Evolutionary conservation across 2,888 invertebrate species (phyloP).

Genomic region (Trissolcus japonicus): DNA sequence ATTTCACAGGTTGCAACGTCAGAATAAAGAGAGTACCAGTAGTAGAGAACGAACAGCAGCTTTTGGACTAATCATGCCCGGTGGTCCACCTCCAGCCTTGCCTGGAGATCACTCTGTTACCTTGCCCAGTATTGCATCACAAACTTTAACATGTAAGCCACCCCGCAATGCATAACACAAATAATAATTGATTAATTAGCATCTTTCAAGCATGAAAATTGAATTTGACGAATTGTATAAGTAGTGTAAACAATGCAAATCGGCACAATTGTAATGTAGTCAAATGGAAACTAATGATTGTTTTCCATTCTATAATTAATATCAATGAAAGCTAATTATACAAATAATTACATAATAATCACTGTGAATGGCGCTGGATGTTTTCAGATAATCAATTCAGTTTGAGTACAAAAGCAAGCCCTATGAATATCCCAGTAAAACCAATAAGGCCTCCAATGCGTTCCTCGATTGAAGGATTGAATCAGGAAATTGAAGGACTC

Average conservation of each 20-base stretch:
- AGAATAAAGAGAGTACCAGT: slow-evolving; percentile 78
- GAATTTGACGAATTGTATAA: too few relatives aligned
- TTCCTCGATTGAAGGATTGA: slow-evolving; percentile 90
- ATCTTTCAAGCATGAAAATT: not conserved
- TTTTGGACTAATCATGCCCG: slow-evolving; percentile 75
- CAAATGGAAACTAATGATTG: not conserved
- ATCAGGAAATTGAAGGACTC: slow-evolving; percentile 90
- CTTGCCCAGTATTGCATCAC: slow-evolving; percentile 77
- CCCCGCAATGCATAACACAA: not conserved
- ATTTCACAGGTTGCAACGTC: slow-evolving; percentile 78
- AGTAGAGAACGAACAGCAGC: slow-evolving; percentile 76
- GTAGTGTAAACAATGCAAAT: too few relatives aligned
- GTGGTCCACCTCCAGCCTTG: slow-evolving; percentile 77
- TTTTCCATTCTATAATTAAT: not conserved
- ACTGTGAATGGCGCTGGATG: too few relatives aligned
- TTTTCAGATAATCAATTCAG: slow-evolving; percentile 73
- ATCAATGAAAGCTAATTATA: not conserved
- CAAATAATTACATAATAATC: not conserved
- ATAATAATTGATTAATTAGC: too few relatives aligned
- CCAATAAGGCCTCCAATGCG: slow-evolving; percentile 84
- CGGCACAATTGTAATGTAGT: too few relatives aligned
- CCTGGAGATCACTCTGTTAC: slow-evolving; percentile 79
- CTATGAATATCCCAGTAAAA: slow-evolving; percentile 79
- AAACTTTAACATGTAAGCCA: slow-evolving; percentile 75
- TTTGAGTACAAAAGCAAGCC: slow-evolving; percentile 78